phyloP scores from a whole-genome alignment of 2,797 vertebrate species.

The Sylvia borin region DNA sequence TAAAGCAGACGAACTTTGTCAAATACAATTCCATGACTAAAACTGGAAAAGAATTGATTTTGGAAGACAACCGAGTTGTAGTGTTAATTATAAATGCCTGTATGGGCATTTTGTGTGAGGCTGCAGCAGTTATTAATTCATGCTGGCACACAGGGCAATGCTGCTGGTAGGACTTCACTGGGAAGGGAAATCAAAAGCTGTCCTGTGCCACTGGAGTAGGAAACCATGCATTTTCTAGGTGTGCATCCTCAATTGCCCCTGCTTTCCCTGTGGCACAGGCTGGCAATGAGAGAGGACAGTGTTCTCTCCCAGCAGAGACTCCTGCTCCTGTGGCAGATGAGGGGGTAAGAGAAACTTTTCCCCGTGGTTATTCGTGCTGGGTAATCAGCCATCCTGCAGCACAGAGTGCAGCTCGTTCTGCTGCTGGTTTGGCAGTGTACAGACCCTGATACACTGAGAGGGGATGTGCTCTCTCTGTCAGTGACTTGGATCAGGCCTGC shows the following conservation, averaged over 20 bases:
- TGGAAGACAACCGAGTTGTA: neutral
- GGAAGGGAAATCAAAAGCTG: neutral
- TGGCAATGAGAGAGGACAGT: accelerated
- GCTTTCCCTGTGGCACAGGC: neutral
- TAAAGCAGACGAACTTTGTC: conserved; percentile 46
- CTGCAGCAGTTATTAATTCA: conserved; percentile 4
- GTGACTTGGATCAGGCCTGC: neutral
- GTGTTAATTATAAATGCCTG: conserved; percentile 56
- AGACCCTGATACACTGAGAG: neutral
- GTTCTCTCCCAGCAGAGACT: neutral
- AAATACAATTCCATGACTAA: conserved; percentile 24
- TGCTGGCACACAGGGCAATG: neutral
- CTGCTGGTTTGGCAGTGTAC: neutral
- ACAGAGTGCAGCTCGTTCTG: neutral
- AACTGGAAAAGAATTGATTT: conserved; percentile 44
- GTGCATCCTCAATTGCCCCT: neutral
- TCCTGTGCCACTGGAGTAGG: neutral
- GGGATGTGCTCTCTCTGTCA: neutral
- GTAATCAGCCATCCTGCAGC: neutral
- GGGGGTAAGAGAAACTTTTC: neutral
- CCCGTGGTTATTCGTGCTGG: neutral
- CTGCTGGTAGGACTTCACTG: neutral
- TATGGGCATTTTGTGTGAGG: neutral
- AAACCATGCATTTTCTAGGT: neutral
- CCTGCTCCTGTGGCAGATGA: neutral